A percentile compares a stretch with the other conserved stretches of the same genome.
Conservation (phyloP, 2,888 invertebrate species). For the Drosophila borealis region DNA sequence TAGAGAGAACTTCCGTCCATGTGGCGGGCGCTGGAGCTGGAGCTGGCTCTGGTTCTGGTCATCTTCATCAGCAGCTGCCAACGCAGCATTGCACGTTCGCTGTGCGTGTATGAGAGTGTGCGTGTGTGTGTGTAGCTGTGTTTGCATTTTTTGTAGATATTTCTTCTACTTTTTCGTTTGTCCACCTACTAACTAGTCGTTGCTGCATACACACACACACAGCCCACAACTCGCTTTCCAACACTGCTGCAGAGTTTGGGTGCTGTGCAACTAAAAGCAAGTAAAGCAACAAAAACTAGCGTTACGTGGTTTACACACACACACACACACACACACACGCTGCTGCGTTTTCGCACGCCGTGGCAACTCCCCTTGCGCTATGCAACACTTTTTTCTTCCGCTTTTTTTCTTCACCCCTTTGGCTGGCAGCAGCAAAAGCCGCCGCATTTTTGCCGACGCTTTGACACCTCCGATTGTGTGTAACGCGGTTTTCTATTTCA, state of each 20-base stretch:
- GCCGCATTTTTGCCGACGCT: constrained; percentile 73
- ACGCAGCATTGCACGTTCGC: constrained; percentile 45
- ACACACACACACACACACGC: constrained; percentile 15
- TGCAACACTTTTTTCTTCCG: constrained; percentile 68
- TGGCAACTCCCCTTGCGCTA: constrained; percentile 78
- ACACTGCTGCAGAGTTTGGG: constrained; percentile 27
- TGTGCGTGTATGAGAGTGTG: constrained; percentile 24
- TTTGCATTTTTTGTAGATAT: constrained; percentile 45
- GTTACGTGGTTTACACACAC: constrained; percentile 36
- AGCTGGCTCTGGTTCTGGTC: constrained; percentile 64
- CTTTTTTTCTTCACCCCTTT: constrained; percentile 6
- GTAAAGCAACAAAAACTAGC: constrained; percentile 36
- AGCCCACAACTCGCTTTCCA: constrained; percentile 18
- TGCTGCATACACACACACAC: constrained; percentile 24
- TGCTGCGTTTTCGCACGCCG: constrained; percentile 69
- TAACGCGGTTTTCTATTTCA: constrained; percentile 79
- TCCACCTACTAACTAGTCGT: constrained; percentile 75
- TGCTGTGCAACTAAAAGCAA: constrained; percentile 47
- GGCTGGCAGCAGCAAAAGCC: constrained; percentile 66
- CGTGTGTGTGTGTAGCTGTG: constrained; percentile 22
- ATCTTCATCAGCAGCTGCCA: constrained; percentile 79
- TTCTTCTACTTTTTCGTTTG: constrained; percentile 60
- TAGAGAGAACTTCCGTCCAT: constrained; percentile 77
- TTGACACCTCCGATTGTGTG: constrained; percentile 76
- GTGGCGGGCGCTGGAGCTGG: constrained; percentile 40